Conservation (phyloP, 2,113 vertebrate genomes). For the Sebastes schlegelii region DNA sequence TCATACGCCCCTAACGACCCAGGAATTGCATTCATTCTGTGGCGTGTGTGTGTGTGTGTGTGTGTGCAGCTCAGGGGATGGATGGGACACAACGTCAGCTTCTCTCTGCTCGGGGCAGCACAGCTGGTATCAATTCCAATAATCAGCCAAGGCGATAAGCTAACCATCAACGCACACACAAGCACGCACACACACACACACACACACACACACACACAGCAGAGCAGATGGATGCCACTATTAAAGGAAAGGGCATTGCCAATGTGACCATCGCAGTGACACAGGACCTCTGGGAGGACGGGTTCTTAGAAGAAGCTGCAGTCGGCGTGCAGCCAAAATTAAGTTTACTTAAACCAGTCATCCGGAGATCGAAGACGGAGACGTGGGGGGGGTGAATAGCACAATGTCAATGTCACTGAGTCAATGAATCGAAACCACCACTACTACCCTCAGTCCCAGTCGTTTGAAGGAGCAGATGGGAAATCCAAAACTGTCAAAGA, state of each 20-base stretch:
- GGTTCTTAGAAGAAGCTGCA: conserved; percentile 36
- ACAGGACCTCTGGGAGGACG: conserved; percentile 27
- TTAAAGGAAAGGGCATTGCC: conserved; percentile 66
- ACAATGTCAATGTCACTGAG: conserved; percentile 43
- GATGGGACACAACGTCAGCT: conserved; percentile 37
- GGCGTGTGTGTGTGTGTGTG: conserved; percentile 22
- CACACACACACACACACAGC: conserved; percentile 16
- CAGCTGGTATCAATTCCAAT: conserved; percentile 70
- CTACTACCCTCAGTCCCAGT: conserved; percentile 12
- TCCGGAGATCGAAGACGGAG: conserved; percentile 27
- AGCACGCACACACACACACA: conserved; percentile 16
- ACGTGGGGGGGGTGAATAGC: conserved; percentile 16
- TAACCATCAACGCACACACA: conserved; percentile 40
- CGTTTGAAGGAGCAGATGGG: background rate
- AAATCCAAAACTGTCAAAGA: conserved; percentile 18
- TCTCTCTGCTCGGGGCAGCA: conserved; percentile 38
- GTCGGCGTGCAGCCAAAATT: conserved; percentile 16
- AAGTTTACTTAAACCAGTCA: conserved; percentile 46
- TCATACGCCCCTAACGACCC: conserved; percentile 1
- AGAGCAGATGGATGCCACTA: conserved; percentile 60
- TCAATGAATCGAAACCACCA: conserved; percentile 40
- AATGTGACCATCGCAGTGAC: conserved; percentile 49
- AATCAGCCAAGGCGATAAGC: conserved; percentile 68
- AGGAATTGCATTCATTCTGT: conserved; percentile 23
- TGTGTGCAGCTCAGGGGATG: conserved; percentile 40